Evolutionary conservation across 2,888 invertebrate species (phyloP).

Genomic region (Tenthredo livida): DNA sequence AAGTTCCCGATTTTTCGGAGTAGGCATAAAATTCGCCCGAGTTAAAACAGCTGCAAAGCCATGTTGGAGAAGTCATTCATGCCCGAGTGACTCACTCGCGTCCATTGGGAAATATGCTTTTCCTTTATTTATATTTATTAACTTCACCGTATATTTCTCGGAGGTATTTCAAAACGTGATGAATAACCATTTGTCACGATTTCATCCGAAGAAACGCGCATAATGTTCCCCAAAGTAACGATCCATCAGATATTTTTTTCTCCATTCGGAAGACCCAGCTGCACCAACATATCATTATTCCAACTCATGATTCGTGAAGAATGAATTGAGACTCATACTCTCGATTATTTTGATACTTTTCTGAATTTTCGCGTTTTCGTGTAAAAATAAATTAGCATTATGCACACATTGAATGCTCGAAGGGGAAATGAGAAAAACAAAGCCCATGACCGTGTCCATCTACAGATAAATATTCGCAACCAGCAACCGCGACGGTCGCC

Average conservation of each 20-base stretch:
- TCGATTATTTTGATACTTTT: not conserved
- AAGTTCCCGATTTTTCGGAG: not conserved
- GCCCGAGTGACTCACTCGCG: not conserved
- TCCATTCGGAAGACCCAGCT: not conserved
- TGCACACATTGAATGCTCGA: not conserved
- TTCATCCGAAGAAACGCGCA: not conserved
- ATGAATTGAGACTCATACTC: not conserved
- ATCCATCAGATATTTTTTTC: not conserved
- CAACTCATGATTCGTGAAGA: not conserved
- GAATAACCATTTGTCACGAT: not conserved
- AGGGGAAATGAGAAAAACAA: not conserved
- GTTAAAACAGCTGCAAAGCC: not conserved
- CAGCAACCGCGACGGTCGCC: conserved; percentile 33
- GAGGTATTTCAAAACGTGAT: not conserved
- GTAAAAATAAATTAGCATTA: not conserved
- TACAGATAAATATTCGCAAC: conserved; percentile 5
- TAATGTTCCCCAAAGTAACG: not conserved
- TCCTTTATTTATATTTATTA: conserved; percentile 5
- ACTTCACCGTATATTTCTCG: not conserved
- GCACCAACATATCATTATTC: not conserved
- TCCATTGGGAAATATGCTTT: conserved; percentile 32
- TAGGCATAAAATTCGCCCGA: not conserved
- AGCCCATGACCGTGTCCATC: conserved; percentile 43
- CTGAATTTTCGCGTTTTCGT: not conserved
- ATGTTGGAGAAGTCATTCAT: conserved; percentile 11